Conservation (phyloP, 1,140 invertebrate genomes). For the Aphidius ervi region DNA sequence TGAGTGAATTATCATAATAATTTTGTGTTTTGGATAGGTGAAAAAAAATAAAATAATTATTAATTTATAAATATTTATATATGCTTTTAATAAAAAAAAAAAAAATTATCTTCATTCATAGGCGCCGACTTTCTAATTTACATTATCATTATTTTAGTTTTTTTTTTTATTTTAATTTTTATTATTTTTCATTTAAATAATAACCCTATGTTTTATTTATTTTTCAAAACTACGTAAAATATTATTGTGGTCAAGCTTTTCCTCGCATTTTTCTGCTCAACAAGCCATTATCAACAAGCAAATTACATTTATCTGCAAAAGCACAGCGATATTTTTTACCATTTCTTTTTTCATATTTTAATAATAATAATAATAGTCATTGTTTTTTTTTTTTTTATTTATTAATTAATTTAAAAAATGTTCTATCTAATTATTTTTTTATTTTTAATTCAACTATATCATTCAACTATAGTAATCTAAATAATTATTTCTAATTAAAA, state of each 20-base stretch:
- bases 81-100: background rate
- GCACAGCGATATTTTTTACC: no score
- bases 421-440: no score
- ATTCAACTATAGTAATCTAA: no score
- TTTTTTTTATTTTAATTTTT: no score
- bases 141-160: conserved; percentile 11
- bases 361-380: no score
- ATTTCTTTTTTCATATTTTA: no score
- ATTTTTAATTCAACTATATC: no score
- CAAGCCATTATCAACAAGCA: background rate
- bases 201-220: no score
- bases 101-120: conserved; percentile 21
- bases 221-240: background rate
- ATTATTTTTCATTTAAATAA: no score
- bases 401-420: no score
- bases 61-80: background rate
- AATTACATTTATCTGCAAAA: background rate
- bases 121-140: conserved; percentile 25
- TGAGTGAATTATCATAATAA: background rate
- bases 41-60: conserved; percentile 5
- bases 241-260: conserved; percentile 14
- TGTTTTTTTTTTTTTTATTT: no score
- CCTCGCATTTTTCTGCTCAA: conserved; percentile 7
- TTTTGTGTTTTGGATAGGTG: background rate
- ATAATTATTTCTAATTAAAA: no score